Percentiles rank a stretch among this genome's conserved stretches.
phyloP scores from a whole-genome alignment of 2,113 vertebrate species.

The Dromaius novaehollandiae region DNA sequence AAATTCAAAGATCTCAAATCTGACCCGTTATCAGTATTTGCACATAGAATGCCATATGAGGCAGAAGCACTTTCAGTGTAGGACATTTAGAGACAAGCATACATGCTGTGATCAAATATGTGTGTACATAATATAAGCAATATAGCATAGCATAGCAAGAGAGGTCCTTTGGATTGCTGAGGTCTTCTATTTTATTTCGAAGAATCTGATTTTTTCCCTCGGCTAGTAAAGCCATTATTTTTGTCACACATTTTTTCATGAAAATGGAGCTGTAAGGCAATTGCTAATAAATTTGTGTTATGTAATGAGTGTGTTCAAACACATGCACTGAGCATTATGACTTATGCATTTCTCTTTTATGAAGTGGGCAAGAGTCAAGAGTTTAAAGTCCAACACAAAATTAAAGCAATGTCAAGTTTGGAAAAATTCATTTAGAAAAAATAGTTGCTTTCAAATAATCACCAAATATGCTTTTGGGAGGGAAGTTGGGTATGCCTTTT shows the following conservation, averaged over 20 bases:
- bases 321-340: background rate
- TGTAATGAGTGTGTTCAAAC: background rate
- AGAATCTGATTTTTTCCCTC: background rate
- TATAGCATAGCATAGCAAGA: background rate
- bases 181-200: background rate
- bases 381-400: background rate
- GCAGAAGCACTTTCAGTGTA: background rate
- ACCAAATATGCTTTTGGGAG: background rate
- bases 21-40: background rate
- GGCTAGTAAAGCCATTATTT: background rate
- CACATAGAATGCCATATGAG: rapidly evolving
- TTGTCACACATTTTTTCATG: background rate
- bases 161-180: background rate
- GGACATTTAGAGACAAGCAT: too few relatives aligned
- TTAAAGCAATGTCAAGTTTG: background rate
- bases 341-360: background rate
- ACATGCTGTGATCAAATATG: background rate
- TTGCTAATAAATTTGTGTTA: background rate
- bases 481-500: background rate
- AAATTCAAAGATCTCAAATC: background rate
- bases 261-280: background rate
- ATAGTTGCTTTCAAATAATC: background rate
- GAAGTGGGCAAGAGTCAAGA: background rate
- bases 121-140: background rate
- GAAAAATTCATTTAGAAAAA: background rate